phyloP scores from a whole-genome alignment of 2,888 invertebrate species.

The Epinotia ramella region DNA sequence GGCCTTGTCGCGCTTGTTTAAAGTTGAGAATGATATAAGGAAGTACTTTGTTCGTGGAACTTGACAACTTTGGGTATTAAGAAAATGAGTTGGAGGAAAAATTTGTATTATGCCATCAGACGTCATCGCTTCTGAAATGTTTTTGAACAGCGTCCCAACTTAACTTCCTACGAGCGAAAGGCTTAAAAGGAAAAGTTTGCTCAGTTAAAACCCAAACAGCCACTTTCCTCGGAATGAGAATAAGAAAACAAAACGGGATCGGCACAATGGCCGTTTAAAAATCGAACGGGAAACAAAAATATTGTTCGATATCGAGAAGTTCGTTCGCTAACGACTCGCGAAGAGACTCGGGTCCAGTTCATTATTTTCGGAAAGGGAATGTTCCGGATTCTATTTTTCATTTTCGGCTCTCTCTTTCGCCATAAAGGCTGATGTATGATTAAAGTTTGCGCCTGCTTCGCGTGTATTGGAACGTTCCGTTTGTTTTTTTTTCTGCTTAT shows the following conservation, averaged over 20 bases:
- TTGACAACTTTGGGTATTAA: conserved; percentile 42
- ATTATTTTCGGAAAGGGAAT: conserved; percentile 78
- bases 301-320: conserved; percentile 66
- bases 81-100: conserved; percentile 40
- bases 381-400: conserved; percentile 61
- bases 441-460: conserved; percentile 64
- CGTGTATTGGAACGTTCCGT: conserved; percentile 45
- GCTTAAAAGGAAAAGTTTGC: conserved; percentile 40
- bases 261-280: conserved; percentile 73
- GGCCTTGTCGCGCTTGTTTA: conserved; percentile 37
- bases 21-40: conserved; percentile 42
- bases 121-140: conserved; percentile 32
- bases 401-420: conserved; percentile 61
- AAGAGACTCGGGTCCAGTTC: conserved; percentile 73
- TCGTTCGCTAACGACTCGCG: conserved; percentile 72
- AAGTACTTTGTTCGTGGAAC: conserved; percentile 39
- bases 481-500: conserved; percentile 37
- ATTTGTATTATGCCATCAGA: conserved; percentile 27
- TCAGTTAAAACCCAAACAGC: conserved; percentile 35
- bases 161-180: conserved; percentile 33
- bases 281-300: conserved; percentile 55
- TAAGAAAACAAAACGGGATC: conserved; percentile 57
- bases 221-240: conserved; percentile 27
- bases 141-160: conserved; percentile 27
- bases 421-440: conserved; percentile 70